Base-by-base conservation (phyloP, 2,888 invertebrate genomes). In the Dasysyrphus albostriatus region DNA sequence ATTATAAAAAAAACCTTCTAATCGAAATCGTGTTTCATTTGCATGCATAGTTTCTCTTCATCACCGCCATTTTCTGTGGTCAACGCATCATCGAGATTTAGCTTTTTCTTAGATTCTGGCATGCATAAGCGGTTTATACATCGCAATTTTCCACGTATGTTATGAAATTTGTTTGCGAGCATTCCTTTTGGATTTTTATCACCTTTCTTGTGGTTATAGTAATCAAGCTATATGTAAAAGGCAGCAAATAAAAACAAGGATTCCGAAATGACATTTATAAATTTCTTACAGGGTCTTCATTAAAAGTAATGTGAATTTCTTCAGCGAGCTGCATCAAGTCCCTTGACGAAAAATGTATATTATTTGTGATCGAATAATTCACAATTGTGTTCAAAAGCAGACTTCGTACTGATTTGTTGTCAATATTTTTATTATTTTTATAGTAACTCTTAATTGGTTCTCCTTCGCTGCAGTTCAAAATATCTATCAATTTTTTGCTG, bases 21-120 rank as follows among this genome's bases (percentile, higher is more conserved):
- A n/a, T n/a, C n/a, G n/a, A n/a, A n/a, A n/a, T n/a, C n/a, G n/a
- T 56, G 14, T 56, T 32, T 56, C 32, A 56, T 56, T 56, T 56
- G 29, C 32, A 32, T 56, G 32, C 32, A 56, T 14, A 56, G 7
- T n/a, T 56, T 56, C 7, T 56, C n/a, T 56, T 29, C n/a, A 56
- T 56, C 56, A 56, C 2, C 32, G 14, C n/a, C 32, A n/a, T n/a
- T 56, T 56, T 32, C 32, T 56, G 14, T 32, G 3, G 14, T 44
- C 42, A 44, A 14, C n/a, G 42, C n/a, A 44, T n/a, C 42, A 44
- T 56, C 56, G n/a, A 56, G 4, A 9, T 56, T n/a, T 32, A 4
- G 29, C 29, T 14, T 56, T 56, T 56, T 56, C 14, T 14, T 32
- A 56, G 14, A 56, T 8, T 56, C 32, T n/a, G 56, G 32, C 32